phyloP scores from a whole-genome alignment of 1,140 invertebrate genomes.

The Drosophila rhopaloa region DNA sequence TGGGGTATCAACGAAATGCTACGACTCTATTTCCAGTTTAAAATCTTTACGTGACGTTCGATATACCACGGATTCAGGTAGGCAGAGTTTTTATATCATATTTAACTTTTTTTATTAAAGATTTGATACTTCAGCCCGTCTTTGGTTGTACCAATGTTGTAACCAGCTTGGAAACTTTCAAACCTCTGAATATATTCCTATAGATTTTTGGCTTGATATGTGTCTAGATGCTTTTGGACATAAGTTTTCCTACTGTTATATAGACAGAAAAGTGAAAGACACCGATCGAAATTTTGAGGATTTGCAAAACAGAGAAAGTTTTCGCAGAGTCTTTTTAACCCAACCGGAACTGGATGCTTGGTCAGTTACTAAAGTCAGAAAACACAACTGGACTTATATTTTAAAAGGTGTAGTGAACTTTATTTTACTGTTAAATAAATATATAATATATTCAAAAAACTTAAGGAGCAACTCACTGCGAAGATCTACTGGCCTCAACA shows the following conservation, averaged over 20 bases:
- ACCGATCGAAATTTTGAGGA: slow-evolving; percentile 3
- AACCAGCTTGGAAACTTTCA: slow-evolving; percentile 34
- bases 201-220: slow-evolving; percentile 1
- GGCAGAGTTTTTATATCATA: not conserved
- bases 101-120: not conserved
- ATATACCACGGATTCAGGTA: slow-evolving; percentile 4
- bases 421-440: no score
- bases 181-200: not conserved
- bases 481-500: not conserved
- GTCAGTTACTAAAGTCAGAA: slow-evolving; percentile 7
- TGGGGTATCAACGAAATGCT: not conserved
- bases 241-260: not conserved
- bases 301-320: not conserved
- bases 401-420: not conserved
- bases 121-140: slow-evolving; percentile 18
- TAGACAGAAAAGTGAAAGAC: not conserved
- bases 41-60: not conserved
- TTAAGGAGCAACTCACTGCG: slow-evolving; percentile 10
- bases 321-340: slow-evolving; percentile 1
- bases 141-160: slow-evolving; percentile 42
- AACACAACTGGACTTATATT: slow-evolving; percentile 13
- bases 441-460: not conserved
- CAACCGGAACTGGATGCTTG: slow-evolving; percentile 10
- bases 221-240: not conserved
- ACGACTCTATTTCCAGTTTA: not conserved